A percentile compares a stretch with the other conserved stretches of the same genome.
Evolutionary conservation across 2,888 invertebrate species (phyloP).

Genomic region (Tuberolachnus salignus): DNA sequence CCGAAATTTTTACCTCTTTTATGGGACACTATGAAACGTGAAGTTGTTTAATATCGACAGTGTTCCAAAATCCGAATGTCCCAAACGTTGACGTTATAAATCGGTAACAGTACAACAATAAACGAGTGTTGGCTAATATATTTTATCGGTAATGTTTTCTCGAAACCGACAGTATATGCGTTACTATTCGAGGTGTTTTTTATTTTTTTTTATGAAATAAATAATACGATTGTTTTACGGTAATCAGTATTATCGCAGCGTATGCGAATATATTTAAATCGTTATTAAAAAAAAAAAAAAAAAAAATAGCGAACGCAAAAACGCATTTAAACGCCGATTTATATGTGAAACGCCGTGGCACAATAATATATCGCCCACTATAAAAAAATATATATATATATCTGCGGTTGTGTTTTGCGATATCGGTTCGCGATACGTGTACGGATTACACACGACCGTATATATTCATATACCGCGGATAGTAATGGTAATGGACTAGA

Average conservation of each 20-base stretch:
- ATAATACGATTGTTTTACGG: background rate
- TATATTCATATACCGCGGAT: constrained; percentile 13
- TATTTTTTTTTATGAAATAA: background rate
- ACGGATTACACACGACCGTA: constrained; percentile 47
- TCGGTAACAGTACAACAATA: too few species aligned
- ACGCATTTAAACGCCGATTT: constrained; percentile 27
- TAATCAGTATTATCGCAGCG: background rate
- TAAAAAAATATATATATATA: constrained; percentile 44
- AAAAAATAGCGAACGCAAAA: background rate
- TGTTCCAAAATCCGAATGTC: too few species aligned
- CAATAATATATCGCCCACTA: constrained; percentile 14
- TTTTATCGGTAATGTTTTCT: too few species aligned
- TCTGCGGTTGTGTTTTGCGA: constrained; percentile 20
- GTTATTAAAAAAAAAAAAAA: constrained; percentile 16
- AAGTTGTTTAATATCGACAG: too few species aligned
- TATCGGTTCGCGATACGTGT: constrained; percentile 34
- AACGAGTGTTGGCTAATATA: too few species aligned
- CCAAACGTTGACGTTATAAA: too few species aligned
- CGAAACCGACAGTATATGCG: too few species aligned
- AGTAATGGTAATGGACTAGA: constrained; percentile 20
- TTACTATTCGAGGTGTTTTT: too few species aligned
- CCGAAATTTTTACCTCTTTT: too few species aligned
- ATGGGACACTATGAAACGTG: too few species aligned
- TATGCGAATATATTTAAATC: background rate
- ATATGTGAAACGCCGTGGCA: constrained; percentile 24